Evolutionary conservation across 92 coral and sea anemone genomes (phyloP), one percentile per base, ranked within the genome.

Genomic region (Heteractis magnifica): DNA sequence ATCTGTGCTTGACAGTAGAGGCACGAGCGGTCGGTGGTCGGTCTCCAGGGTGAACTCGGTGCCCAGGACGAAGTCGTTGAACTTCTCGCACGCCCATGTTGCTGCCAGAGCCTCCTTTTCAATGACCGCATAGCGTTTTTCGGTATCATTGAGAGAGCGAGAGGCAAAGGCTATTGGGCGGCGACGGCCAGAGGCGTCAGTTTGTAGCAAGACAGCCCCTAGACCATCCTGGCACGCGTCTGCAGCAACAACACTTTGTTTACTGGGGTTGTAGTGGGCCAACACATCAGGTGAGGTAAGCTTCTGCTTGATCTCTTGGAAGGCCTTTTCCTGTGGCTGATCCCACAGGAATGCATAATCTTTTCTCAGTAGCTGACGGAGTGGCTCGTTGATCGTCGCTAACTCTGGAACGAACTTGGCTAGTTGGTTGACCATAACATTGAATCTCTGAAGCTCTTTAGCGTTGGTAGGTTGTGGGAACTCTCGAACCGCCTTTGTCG

Each of bases 71-170:
- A 78, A 84, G 3, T 56, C 89, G 18, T 55, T 48, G 78, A 88
- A 88, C 70, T 73, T 77, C 73, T 83, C 88, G 55, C 88, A 84
- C 84, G 78, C 50, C 87, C 90, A 87, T n/a, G 84, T 77, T 4
- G 87, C 88, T 18, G 88, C 91, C 49, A 84, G 56, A 10, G 91
- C 88, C 62, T 88, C 91, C 75, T 78, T 84, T 71, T 88, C 91
- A 11, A 84, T 88, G 72, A 84, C 88, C 5, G 91, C 85, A 23
- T 79, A 84, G 53, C 82, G 77, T 59, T 90, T 82, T 77, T 90
- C 88, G 3, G 90, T 75, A 49, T 78, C 91, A 23, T n/a, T 60
- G n/a, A 87, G 83, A 55, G 90, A 62, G 53, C 78, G 71, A 3
- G 89, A 89, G 44, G 89, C 89, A 76, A 74, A 84, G 56, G 80